These are phyloP conservation scores for Micrasema longulum DNA, from an alignment of 1,140 invertebrate genomes.

Conservation along the genomic window DNA sequence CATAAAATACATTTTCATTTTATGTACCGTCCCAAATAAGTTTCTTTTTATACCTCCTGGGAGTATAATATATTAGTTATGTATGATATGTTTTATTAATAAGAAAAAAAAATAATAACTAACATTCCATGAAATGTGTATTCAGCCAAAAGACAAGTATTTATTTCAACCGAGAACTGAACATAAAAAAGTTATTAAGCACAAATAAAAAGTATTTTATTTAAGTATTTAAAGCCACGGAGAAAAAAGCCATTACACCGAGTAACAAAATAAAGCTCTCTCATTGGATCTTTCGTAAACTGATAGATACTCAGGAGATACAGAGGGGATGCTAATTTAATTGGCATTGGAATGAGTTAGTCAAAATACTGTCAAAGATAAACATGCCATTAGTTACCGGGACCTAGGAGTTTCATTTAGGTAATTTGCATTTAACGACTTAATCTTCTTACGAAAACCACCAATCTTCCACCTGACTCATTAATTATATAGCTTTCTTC, in stretches of 20 bases:
- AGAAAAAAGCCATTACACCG: background rate
- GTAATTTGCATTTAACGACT: slow-evolving; percentile 55
- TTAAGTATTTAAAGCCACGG: background rate
- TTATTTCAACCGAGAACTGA: no score
- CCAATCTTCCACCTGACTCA: slow-evolving; percentile 34
- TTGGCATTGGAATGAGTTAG: slow-evolving; percentile 43
- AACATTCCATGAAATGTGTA: no score
- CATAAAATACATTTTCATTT: no score
- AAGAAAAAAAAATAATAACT: no score
- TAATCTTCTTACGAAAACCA: slow-evolving; percentile 50
- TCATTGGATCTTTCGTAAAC: background rate
- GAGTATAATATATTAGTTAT: no score
- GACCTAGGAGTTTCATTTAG: slow-evolving; percentile 47
- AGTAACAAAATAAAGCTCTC: background rate
- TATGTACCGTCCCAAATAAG: no score
- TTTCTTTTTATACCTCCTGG: no score
- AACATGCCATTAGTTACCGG: slow-evolving; percentile 39
- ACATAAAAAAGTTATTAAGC: no score
- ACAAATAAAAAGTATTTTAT: background rate
- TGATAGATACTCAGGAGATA: background rate
- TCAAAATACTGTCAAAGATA: slow-evolving; percentile 52
- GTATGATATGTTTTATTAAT: no score
- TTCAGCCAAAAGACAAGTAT: no score
- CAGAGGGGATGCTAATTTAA: slow-evolving; percentile 49
- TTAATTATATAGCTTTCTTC: slow-evolving; percentile 26